phyloP scores from a whole-genome alignment of 2,888 invertebrate genomes.

The Eucriotettix oculatus region DNA sequence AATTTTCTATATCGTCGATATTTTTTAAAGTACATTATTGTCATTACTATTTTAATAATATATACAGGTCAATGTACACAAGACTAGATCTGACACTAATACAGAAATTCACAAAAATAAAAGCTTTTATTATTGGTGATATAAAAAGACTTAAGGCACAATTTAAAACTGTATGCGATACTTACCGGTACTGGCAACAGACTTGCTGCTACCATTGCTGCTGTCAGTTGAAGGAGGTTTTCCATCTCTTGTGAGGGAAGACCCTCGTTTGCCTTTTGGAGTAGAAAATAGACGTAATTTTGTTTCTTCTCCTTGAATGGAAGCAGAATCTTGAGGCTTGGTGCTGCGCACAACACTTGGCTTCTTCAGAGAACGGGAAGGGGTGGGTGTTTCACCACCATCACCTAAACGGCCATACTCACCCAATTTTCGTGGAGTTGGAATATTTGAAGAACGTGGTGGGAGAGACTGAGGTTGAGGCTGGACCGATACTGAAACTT shows the following conservation, averaged over 20 bases:
- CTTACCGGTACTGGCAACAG: slow-evolving; percentile 8
- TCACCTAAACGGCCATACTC: slow-evolving; percentile 41
- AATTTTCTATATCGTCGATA: no score
- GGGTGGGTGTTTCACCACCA: slow-evolving; percentile 18
- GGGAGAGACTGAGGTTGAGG: slow-evolving; percentile 15
- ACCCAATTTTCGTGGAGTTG: slow-evolving; percentile 35
- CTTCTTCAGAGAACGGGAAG: no score
- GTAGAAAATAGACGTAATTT: slow-evolving; percentile 20
- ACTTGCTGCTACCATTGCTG: slow-evolving; percentile 6
- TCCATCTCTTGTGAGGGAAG: neutral
- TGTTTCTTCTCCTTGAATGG: slow-evolving; percentile 7
- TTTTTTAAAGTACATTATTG: no score
- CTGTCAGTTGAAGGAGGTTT: slow-evolving; percentile 6
- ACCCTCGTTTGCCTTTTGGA: slow-evolving; percentile 28
- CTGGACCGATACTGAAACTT: slow-evolving; percentile 1
- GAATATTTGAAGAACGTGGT: slow-evolving; percentile 29
- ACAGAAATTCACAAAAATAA: no score
- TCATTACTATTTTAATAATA: no score
- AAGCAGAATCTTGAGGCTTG: slow-evolving; percentile 6
- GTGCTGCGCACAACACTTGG: slow-evolving; percentile 14
- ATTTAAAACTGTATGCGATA: slow-evolving; percentile 12
- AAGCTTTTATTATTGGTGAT: no score
- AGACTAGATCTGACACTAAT: no score
- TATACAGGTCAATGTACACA: no score
- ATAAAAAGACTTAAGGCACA: neutral